Evolutionary conservation across 2,888 invertebrate species (phyloP).

Genomic region (Chloroclysta siterata): DNA sequence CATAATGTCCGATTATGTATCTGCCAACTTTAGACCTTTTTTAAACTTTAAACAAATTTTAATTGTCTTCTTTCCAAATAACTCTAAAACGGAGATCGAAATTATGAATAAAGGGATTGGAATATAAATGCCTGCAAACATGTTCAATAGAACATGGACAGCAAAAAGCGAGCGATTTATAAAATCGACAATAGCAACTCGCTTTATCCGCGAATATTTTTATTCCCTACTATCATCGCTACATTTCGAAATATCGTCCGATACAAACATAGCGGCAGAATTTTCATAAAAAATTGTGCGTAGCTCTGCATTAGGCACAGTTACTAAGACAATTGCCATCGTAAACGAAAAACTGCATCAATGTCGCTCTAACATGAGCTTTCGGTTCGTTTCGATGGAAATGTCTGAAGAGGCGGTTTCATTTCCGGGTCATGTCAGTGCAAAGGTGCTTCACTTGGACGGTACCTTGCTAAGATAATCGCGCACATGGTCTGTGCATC

Average conservation of each 20-base stretch:
- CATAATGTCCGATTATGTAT: background rate
- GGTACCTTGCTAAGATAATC: conserved; percentile 90
- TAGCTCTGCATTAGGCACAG: conserved; percentile 51
- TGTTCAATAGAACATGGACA: conserved; percentile 35
- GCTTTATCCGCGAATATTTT: conserved; percentile 27
- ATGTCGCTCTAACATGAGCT: background rate
- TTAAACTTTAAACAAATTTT: background rate
- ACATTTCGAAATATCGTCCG: conserved; percentile 22
- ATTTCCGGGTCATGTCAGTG: conserved; percentile 44
- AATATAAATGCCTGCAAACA: conserved; percentile 55
- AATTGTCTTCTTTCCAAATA: background rate
- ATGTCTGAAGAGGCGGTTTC: conserved; percentile 1
- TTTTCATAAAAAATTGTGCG: conserved; percentile 68
- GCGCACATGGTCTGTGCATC: conserved; percentile 96
- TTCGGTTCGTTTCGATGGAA: conserved; percentile 10
- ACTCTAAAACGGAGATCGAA: background rate
- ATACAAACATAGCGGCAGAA: conserved; percentile 56
- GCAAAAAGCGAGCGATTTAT: conserved; percentile 38
- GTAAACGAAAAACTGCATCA: conserved; percentile 1
- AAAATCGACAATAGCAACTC: conserved; percentile 37
- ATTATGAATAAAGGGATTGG: background rate
- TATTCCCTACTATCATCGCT: conserved; percentile 25
- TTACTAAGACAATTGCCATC: conserved; percentile 6
- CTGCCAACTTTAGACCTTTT: background rate
- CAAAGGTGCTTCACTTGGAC: conserved; percentile 66